These are phyloP conservation scores for Columba janthina DNA, from an alignment of 2,113 vertebrate genomes.

Conservation along the genomic window DNA sequence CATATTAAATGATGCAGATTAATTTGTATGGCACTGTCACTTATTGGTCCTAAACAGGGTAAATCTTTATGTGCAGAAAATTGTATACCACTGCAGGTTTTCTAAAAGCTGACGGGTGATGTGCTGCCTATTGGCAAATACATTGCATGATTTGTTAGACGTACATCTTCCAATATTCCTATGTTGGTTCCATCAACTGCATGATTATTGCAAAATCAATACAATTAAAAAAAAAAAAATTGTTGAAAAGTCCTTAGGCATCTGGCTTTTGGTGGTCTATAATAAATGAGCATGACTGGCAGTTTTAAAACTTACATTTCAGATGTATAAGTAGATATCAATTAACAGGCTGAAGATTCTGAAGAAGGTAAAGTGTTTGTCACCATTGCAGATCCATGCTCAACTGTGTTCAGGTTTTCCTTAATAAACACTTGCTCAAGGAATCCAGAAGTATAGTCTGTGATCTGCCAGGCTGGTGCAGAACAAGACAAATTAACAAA, in stretches of 20 bases:
- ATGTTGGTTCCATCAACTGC: not conserved
- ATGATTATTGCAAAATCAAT: constrained; percentile 41
- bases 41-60: not conserved
- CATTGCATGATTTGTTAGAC: not conserved
- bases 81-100: not conserved
- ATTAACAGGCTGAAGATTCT: not conserved
- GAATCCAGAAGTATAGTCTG: not conserved
- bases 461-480: not conserved
- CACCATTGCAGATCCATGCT: not conserved
- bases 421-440: not conserved
- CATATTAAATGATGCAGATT: not conserved
- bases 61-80: not conserved
- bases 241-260: not conserved
- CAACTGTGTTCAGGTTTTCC: not conserved
- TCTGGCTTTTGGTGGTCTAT: not conserved
- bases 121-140: not conserved
- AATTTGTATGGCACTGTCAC: not conserved
- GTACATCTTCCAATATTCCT: not conserved
- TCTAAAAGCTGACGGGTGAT: not conserved
- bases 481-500: not conserved
- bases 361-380: not conserved
- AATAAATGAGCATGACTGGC: not conserved
- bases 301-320: constrained; percentile 19
- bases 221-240: not conserved
- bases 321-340: not conserved